phyloP scores from a whole-genome alignment of 2,797 vertebrate genomes.

The Syngnathus acus region DNA sequence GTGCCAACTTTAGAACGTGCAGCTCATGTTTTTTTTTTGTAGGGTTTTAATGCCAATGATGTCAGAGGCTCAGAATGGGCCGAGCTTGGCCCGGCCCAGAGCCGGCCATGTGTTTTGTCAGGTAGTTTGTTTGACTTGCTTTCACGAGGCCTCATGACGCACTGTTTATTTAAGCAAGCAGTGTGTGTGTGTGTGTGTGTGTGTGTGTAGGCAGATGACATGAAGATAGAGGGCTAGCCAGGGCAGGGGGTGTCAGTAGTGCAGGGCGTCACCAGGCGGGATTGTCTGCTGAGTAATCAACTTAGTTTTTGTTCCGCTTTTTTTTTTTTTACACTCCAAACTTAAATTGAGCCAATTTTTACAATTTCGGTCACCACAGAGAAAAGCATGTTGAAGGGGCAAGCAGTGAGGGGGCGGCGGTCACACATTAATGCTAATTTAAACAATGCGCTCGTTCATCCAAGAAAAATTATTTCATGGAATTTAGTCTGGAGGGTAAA shows the following conservation, averaged over 20 bases:
- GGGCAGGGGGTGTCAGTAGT: not conserved
- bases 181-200: not conserved
- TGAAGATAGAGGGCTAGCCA: slow-evolving; percentile 16
- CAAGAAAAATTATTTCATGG: not conserved
- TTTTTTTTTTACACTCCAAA: slow-evolving; percentile 5
- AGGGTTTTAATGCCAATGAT: slow-evolving; percentile 37
- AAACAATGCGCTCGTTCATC: not conserved
- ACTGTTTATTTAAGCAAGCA: slow-evolving; percentile 49
- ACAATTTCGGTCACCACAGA: not conserved
- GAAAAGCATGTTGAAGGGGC: not conserved
- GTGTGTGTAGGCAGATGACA: slow-evolving; percentile 10
- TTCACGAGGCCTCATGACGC: slow-evolving; percentile 45
- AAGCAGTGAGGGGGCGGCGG: not conserved
- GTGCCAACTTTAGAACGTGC: not conserved
- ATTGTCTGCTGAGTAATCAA: not conserved
- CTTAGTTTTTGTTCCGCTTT: not conserved
- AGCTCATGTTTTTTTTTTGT: not conserved
- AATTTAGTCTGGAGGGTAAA: not conserved
- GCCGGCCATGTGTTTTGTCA: slow-evolving; percentile 25
- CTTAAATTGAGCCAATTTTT: not conserved
- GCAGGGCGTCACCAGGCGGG: not conserved
- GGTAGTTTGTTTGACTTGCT: slow-evolving; percentile 62
- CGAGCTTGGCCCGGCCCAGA: slow-evolving; percentile 21
- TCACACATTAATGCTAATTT: not conserved
- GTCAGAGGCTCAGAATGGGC: slow-evolving; percentile 59